Base-by-base conservation (phyloP, 2,113 vertebrate genomes). In the Myiopsitta monachus region DNA sequence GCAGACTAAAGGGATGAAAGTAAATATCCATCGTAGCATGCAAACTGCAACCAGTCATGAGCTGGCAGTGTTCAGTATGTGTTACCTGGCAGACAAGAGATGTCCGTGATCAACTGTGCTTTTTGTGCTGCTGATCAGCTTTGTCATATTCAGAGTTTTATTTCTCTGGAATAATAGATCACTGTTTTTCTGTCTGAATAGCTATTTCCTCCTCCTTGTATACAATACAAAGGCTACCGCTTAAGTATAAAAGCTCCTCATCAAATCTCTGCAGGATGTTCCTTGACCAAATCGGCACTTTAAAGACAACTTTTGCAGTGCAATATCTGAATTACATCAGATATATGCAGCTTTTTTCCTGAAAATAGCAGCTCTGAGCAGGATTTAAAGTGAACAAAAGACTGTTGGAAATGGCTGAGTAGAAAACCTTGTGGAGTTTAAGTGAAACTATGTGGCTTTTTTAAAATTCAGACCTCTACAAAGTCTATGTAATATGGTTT, bases 211-310 rank as follows among this genome's bases (percentile, higher is more conserved):
- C 5, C 76, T 89, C 68, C 84, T 92, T 91, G 63, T 95, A 4
- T 26, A 72, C 84, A 75, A 47, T 30, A 92, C 87, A 94, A 96
- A 95, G 87, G 81, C 70, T 61, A 75, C 51, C 0, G 0, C 75
- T 63, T 85, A 86, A 86, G 9, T 86, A 78, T 55, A 95, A 96
- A 96, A 93, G 82, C 95, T 92, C 70, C 91, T 91, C 92, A 89
- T 94, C 88, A 85, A 74, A 80, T 83, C 87, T 84, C 83, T 88
- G 75, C 75, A 90, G 83, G 75, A 64, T 47, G 27, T 91, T 91
- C 86, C 82, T 90, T 72, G 87, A 75, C 63, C 72, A 78, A 83
- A 86, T 94, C 75, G 95, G n/a, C 4, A 4, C 90, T 94, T 88
- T 74, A 77, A 92, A 79, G 91, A 39, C 33, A 55, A 18, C 74